Conservation (phyloP, 2,888 invertebrate genomes). For the Xanthia togata region DNA sequence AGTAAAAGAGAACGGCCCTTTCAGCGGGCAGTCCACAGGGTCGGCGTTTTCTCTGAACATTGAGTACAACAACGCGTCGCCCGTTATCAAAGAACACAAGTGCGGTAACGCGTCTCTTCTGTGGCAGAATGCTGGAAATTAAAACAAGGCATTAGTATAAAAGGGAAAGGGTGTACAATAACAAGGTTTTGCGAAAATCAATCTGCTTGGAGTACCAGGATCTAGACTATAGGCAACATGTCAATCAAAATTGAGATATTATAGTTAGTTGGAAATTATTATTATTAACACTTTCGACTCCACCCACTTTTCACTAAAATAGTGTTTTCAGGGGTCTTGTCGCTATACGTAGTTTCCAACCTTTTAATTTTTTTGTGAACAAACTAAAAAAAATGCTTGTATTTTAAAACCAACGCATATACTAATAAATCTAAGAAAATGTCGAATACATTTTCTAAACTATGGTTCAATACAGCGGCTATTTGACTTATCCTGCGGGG, state of each 20-base stretch:
- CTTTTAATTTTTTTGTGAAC: too few relatives aligned
- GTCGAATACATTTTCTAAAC: neutral
- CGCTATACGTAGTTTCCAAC: too few relatives aligned
- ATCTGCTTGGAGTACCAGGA: too few relatives aligned
- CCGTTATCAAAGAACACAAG: conserved; percentile 96
- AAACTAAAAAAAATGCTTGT: too few relatives aligned
- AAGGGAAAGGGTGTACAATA: neutral
- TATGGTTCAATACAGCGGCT: neutral
- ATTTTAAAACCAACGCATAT: too few relatives aligned
- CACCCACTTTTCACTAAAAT: too few relatives aligned
- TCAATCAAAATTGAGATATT: neutral
- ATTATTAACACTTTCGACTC: neutral
- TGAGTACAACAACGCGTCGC: conserved; percentile 96
- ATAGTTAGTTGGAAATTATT: neutral
- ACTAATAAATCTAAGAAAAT: neutral
- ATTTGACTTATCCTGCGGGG: neutral
- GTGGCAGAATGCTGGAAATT: conserved; percentile 93
- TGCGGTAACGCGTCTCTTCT: conserved; percentile 94
- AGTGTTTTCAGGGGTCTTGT: too few relatives aligned
- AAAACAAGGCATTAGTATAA: conserved; percentile 1
- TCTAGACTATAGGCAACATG: too few relatives aligned
- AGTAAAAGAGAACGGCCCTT: conserved; percentile 97
- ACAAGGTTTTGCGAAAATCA: neutral
- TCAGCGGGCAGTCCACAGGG: conserved; percentile 96
- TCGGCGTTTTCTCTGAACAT: conserved; percentile 97